Conservation (phyloP, 2,888 invertebrate genomes). For the Drosophila stalkeri region DNA sequence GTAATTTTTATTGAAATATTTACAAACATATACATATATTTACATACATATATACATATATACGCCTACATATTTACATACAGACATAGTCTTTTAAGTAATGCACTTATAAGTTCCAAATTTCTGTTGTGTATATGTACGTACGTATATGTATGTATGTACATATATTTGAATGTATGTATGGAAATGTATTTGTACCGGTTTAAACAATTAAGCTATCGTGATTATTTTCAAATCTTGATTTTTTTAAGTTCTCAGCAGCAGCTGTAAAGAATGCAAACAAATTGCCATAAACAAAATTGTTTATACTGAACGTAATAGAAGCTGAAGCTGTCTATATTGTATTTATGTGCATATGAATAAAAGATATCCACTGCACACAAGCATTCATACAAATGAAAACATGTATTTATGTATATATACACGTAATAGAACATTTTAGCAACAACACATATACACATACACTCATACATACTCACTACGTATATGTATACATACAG, state of each 20-base stretch:
- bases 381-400: neutral
- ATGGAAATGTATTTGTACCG: neutral
- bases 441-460: slow-evolving; percentile 10
- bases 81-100: neutral
- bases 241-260: slow-evolving; percentile 15
- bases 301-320: slow-evolving; percentile 33
- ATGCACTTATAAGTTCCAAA: neutral
- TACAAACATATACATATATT: too few species aligned
- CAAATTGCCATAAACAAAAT: slow-evolving; percentile 27
- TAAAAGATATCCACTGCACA: neutral
- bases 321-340: slow-evolving; percentile 1
- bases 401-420: neutral
- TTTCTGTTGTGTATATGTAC: neutral
- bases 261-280: slow-evolving; percentile 31
- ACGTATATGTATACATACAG: slow-evolving; percentile 1
- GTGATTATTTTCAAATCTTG: slow-evolving; percentile 17
- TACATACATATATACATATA: neutral
- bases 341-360: slow-evolving; percentile 15
- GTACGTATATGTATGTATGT: neutral
- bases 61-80: neutral
- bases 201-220: slow-evolving; percentile 3
- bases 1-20: neutral
- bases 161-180: neutral
- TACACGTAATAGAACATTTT: slow-evolving; percentile 6
- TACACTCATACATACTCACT: neutral